Evolutionary conservation across 2,797 vertebrate species (phyloP).

Genomic region (Myioborus miniatus): DNA sequence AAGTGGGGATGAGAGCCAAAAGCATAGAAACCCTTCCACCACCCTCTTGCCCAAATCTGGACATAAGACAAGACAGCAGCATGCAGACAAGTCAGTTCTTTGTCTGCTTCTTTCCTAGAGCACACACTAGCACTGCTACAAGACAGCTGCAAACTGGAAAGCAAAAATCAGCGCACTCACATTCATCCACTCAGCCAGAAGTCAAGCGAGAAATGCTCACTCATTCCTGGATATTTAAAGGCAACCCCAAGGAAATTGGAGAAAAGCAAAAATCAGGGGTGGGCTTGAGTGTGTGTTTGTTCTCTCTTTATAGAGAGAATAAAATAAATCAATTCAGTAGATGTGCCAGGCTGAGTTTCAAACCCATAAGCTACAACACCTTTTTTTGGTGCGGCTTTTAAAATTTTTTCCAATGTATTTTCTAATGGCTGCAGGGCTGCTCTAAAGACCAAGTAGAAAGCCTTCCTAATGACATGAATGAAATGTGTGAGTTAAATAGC

Average conservation of each 20-base stretch:
- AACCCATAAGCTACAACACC: background rate
- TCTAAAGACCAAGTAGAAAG: background rate
- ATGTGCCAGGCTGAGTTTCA: background rate
- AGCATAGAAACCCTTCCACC: background rate
- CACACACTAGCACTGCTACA: background rate
- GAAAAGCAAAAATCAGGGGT: background rate
- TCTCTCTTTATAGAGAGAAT: background rate
- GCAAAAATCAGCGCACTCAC: rapidly evolving
- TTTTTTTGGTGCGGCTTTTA: background rate
- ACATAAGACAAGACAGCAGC: background rate
- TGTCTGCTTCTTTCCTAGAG: background rate
- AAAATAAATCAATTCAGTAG: background rate
- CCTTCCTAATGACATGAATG: background rate
- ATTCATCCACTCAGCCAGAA: background rate
- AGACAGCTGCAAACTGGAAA: background rate
- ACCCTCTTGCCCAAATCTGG: background rate
- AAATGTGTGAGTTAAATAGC: background rate
- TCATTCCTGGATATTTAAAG: background rate
- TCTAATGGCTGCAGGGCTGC: background rate
- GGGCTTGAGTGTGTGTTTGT: background rate
- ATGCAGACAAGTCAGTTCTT: background rate
- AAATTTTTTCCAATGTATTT: background rate
- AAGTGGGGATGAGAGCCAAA: background rate
- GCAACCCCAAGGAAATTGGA: background rate
- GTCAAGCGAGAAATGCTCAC: background rate